Percentiles rank a stretch among this genome's conserved stretches.
phyloP scores from a whole-genome alignment of 2,113 vertebrate genomes.

The Nanorana parkeri region DNA sequence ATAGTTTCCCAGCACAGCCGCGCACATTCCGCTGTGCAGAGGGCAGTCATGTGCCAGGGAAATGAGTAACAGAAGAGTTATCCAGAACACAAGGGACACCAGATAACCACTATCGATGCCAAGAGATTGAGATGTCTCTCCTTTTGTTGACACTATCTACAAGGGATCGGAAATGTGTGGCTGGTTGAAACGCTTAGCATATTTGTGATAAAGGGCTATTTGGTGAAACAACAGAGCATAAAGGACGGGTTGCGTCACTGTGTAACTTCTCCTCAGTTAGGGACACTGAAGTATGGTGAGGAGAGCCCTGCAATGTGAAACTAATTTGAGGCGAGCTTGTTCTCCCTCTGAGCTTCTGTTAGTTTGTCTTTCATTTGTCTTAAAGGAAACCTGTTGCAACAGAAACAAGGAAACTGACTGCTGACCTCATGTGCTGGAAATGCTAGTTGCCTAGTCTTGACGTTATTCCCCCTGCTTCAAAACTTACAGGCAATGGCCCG shows the following conservation, averaged over 20 bases:
- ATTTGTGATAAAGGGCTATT: conserved; percentile 49
- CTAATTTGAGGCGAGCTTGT: background rate
- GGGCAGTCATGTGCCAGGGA: conserved; percentile 54
- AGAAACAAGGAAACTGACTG: no score
- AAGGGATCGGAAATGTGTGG: conserved; percentile 18
- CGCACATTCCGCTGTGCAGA: background rate
- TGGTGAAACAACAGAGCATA: conserved; percentile 35
- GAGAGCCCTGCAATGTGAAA: background rate
- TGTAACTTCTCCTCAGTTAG: background rate
- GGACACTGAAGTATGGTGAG: background rate
- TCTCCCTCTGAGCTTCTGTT: background rate
- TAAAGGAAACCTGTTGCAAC: no score
- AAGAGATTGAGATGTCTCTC: conserved; percentile 40
- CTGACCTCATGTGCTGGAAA: no score
- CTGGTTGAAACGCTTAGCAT: conserved; percentile 51
- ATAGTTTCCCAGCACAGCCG: conserved; percentile 28
- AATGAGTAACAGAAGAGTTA: conserved; percentile 60
- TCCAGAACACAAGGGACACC: conserved; percentile 12
- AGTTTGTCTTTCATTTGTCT: background rate
- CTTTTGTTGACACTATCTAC: conserved; percentile 60
- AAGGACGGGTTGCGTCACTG: background rate
- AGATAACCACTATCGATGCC: conserved; percentile 18
- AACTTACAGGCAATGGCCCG: no score
- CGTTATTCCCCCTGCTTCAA: no score
- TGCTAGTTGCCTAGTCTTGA: no score